A percentile compares a stretch with the other conserved stretches of the same genome.
Evolutionary conservation across 2,888 invertebrate species (phyloP).

Genomic region (Protodeltote pygarga): DNA sequence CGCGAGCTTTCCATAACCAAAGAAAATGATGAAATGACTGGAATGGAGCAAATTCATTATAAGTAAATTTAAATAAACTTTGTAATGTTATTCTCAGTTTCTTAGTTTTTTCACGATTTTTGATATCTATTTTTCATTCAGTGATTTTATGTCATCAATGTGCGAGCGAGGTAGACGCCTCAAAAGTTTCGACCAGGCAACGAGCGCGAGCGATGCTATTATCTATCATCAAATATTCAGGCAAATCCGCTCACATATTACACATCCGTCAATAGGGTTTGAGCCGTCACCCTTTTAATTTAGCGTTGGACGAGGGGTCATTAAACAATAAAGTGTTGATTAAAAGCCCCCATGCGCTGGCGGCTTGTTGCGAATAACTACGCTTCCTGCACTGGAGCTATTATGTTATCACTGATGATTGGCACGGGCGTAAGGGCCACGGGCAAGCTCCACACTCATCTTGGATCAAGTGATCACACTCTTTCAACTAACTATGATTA

Average conservation of each 20-base stretch:
- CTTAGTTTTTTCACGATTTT: too few relatives aligned
- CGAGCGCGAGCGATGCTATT: slow-evolving; percentile 51
- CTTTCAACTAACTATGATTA: slow-evolving; percentile 37
- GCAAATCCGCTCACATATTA: slow-evolving; percentile 79
- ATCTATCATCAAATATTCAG: slow-evolving; percentile 80
- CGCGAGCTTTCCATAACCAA: too few relatives aligned
- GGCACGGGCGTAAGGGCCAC: slow-evolving; percentile 81
- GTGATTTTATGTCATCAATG: too few relatives aligned
- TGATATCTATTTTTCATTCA: too few relatives aligned
- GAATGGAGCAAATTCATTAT: too few relatives aligned
- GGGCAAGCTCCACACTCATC: slow-evolving; percentile 57
- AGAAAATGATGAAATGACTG: too few relatives aligned
- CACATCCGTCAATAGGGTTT: slow-evolving; percentile 84
- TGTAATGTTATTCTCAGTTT: too few relatives aligned
- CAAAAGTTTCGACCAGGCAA: neutral
- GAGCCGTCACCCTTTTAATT: slow-evolving; percentile 87
- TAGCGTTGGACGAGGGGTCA: slow-evolving; percentile 84
- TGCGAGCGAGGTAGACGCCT: too few relatives aligned
- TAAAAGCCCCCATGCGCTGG: slow-evolving; percentile 86
- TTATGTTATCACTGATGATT: slow-evolving; percentile 86
- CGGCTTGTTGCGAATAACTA: slow-evolving; percentile 78
- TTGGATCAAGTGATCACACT: slow-evolving; percentile 53
- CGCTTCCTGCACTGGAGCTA: slow-evolving; percentile 81
- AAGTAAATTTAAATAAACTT: too few relatives aligned
- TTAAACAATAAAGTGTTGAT: slow-evolving; percentile 88